phyloP scores from a whole-genome alignment of 2,113 vertebrate genomes.

The Salvelinus sp. region DNA sequence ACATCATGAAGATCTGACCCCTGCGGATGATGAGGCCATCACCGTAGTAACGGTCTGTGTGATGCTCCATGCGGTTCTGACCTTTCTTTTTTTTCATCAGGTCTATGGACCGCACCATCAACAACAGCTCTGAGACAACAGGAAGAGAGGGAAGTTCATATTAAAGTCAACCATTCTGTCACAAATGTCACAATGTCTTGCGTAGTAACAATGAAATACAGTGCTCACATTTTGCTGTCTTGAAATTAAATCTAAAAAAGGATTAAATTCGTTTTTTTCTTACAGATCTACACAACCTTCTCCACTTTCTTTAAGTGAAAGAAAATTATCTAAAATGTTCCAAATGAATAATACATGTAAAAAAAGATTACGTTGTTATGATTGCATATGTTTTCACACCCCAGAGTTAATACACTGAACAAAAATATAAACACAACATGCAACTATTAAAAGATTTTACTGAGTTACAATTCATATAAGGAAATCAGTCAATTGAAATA shows the following conservation, averaged over 20 bases:
- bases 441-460: no score
- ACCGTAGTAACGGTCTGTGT: constrained; percentile 77
- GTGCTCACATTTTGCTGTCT: no score
- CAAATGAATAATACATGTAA: not conserved
- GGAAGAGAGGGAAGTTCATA: not conserved
- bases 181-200: constrained; percentile 45
- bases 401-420: no score
- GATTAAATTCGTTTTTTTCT: no score
- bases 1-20: constrained; percentile 82
- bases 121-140: constrained; percentile 40
- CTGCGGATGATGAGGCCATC: constrained; percentile 81
- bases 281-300: no score
- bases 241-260: no score
- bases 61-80: constrained; percentile 79
- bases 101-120: constrained; percentile 76
- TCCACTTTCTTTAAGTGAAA: no score
- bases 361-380: not conserved
- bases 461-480: no score
- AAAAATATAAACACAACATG: no score
- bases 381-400: not conserved
- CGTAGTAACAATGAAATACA: constrained; percentile 25
- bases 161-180: not conserved
- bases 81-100: constrained; percentile 71
- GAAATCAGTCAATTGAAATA: no score
- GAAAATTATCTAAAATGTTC: no score